Evolutionary conservation across 2,113 vertebrate species (phyloP).

Genomic region (Falcunculus frontatus): DNA sequence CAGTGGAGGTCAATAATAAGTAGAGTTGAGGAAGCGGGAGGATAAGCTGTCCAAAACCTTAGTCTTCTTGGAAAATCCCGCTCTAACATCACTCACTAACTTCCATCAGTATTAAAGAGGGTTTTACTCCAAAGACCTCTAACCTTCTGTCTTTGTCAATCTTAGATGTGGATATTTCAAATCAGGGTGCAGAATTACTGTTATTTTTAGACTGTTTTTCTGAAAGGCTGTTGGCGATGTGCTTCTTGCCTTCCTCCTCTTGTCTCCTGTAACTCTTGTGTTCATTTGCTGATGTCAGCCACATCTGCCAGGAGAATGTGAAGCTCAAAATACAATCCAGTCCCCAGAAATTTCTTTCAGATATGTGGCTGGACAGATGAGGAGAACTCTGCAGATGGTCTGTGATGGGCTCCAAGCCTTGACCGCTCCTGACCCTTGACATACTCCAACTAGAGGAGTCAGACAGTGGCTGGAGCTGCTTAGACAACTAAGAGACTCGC

Average conservation of each 20-base stretch:
- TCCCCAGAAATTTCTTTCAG: background rate
- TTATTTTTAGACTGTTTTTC: background rate
- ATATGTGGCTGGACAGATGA: background rate
- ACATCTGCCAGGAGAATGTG: background rate
- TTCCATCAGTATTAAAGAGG: background rate
- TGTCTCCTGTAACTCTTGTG: background rate
- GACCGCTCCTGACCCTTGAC: background rate
- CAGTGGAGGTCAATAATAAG: background rate
- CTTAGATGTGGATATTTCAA: background rate
- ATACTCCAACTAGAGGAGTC: background rate
- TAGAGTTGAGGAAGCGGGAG: background rate
- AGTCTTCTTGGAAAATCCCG: background rate
- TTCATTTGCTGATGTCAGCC: fast-evolving
- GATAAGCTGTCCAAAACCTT: background rate
- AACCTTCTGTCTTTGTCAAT: background rate
- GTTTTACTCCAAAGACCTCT: background rate
- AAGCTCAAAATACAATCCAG: background rate
- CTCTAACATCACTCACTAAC: background rate
- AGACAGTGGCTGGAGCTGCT: background rate
- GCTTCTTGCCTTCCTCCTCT: background rate
- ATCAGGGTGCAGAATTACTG: background rate
- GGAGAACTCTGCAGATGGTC: background rate
- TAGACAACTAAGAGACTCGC: background rate
- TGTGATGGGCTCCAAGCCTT: background rate
- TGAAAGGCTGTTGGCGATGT: background rate